Percentiles rank a stretch among this genome's conserved stretches.
phyloP scores from a whole-genome alignment of 1,140 invertebrate species.

The silkworm (Bombyx mori) region DNA sequence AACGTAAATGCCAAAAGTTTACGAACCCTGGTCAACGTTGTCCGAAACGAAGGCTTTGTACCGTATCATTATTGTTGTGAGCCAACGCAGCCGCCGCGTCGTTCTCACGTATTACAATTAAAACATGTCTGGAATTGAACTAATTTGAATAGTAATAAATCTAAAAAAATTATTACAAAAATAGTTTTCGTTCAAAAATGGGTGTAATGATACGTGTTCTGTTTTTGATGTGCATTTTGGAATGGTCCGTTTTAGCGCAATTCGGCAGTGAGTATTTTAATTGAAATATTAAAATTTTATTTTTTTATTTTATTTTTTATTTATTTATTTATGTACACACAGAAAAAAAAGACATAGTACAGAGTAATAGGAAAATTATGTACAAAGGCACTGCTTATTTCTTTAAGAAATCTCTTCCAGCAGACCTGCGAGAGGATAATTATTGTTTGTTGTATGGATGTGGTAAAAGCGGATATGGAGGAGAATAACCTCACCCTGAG shows the following conservation, averaged over 20 bases:
- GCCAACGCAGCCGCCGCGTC: slow-evolving; percentile 17
- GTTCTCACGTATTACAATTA: slow-evolving; percentile 15
- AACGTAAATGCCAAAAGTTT: slow-evolving; percentile 14
- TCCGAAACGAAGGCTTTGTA: slow-evolving; percentile 39
- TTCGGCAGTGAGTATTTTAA: slow-evolving; percentile 53
- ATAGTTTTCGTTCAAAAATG: slow-evolving; percentile 14
- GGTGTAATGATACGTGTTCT: slow-evolving; percentile 21
- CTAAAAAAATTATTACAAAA: not conserved
- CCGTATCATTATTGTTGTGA: slow-evolving; percentile 50
- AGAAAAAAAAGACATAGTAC: no score
- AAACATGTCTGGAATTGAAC: slow-evolving; percentile 3
- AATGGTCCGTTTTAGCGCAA: slow-evolving; percentile 42
- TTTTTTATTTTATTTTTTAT: not conserved
- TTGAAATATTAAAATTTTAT: slow-evolving; percentile 9
- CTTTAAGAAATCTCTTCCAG: no score
- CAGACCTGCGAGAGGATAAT: no score
- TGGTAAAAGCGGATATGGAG: no score
- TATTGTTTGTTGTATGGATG: no score
- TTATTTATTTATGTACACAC: no score
- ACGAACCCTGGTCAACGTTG: slow-evolving; percentile 27
- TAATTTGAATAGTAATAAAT: not conserved
- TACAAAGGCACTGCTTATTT: no score
- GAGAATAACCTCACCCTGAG: no score
- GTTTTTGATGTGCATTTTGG: slow-evolving; percentile 28
- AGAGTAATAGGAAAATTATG: no score